Percentiles rank a stretch among this genome's conserved stretches.
These are phyloP conservation scores for Pammene aurita DNA, from an alignment of 2,888 invertebrate genomes.

Conservation along the genomic window DNA sequence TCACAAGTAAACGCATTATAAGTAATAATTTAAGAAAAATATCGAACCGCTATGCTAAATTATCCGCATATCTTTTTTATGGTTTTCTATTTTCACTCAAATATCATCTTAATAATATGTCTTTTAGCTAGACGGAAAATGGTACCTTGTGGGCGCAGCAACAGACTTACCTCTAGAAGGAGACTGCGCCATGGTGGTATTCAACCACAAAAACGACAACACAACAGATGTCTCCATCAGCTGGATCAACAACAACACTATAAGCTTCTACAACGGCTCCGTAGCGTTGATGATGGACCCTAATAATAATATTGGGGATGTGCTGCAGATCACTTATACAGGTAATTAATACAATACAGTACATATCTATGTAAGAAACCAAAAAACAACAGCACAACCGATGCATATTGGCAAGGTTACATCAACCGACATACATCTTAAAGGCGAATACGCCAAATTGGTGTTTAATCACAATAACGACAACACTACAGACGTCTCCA, in stretches of 20 bases:
- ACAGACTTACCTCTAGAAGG: constrained; percentile 65
- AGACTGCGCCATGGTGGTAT: constrained; percentile 71
- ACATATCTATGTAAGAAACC: too few relatives aligned
- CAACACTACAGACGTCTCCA: constrained; percentile 70
- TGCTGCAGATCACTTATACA: constrained; percentile 68
- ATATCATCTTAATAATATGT: not conserved
- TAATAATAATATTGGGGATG: constrained; percentile 64
- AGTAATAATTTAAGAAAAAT: too few relatives aligned
- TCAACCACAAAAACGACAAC: constrained; percentile 68
- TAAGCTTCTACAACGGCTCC: constrained; percentile 70
- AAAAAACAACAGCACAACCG: too few relatives aligned
- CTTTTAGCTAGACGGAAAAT: constrained; percentile 68
- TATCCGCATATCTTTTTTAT: too few relatives aligned
- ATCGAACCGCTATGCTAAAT: too few relatives aligned
- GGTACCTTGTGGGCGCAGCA: constrained; percentile 70
- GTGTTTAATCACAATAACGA: constrained; percentile 69
- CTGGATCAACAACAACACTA: constrained; percentile 71
- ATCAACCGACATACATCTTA: constrained; percentile 63
- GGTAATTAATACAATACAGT: too few relatives aligned
- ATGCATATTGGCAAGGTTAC: too few relatives aligned
- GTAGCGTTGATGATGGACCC: constrained; percentile 67
- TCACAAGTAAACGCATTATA: too few relatives aligned
- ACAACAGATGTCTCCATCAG: constrained; percentile 72
- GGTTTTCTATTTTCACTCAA: not conserved
- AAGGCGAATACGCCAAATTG: constrained; percentile 72